These are phyloP conservation scores for Mystacornis crossleyi DNA, from an alignment of 2,113 vertebrate species.

Conservation along the genomic window DNA sequence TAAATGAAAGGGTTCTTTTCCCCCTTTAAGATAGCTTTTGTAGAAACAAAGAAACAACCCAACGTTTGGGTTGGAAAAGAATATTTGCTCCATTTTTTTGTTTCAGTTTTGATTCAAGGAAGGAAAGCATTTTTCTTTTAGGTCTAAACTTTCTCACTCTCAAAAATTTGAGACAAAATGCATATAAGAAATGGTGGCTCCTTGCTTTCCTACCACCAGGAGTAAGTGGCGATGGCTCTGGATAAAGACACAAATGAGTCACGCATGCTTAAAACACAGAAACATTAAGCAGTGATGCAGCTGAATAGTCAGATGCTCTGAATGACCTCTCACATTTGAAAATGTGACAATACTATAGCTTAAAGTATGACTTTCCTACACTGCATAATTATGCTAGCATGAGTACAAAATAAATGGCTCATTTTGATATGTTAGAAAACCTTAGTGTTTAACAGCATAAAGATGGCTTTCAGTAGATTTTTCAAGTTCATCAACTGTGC, in stretches of 20 bases:
- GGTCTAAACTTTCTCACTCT: not conserved
- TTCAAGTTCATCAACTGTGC: not conserved
- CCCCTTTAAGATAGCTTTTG: not conserved
- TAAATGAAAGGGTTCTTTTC: fast-evolving
- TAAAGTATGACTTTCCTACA: not conserved
- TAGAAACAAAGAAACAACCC: not conserved
- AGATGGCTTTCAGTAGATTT: not conserved
- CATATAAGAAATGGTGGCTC: not conserved
- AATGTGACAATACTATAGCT: not conserved
- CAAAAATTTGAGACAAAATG: not conserved
- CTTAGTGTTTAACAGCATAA: not conserved
- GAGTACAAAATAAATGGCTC: not conserved
- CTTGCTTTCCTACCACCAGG: not conserved
- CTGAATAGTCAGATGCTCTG: not conserved
- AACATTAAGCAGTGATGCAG: not conserved
- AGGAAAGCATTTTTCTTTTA: not conserved
- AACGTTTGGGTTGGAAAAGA: not conserved
- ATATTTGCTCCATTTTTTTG: not conserved
- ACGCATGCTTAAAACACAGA: not conserved
- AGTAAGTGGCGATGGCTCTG: not conserved
- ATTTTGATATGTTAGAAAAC: not conserved
- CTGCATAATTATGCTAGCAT: not conserved
- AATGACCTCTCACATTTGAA: not conserved
- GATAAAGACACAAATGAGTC: not conserved
- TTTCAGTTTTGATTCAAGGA: not conserved